Conservation (phyloP, 2,888 invertebrate species). For the Leucoma salicis region DNA sequence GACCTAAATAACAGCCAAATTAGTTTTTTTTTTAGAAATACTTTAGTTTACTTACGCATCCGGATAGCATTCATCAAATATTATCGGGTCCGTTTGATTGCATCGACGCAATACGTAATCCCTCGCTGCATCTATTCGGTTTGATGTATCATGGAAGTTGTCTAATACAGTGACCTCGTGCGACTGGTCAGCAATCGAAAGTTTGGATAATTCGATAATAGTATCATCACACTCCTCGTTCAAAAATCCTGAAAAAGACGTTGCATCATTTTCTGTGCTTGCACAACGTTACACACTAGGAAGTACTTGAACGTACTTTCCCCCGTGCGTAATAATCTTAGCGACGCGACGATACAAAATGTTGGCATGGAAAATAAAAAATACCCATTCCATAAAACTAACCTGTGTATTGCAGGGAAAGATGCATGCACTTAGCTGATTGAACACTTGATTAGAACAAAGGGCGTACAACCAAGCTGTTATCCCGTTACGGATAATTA, state of each 20-base stretch:
- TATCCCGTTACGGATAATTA: constrained; percentile 79
- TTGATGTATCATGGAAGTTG: constrained; percentile 64
- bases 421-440: constrained; percentile 82
- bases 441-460: constrained; percentile 77
- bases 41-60: constrained; percentile 75
- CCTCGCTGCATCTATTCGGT: constrained; percentile 61
- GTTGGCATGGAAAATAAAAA: constrained; percentile 28
- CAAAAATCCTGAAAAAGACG: constrained; percentile 70
- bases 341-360: constrained; percentile 49
- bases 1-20: constrained; percentile 44
- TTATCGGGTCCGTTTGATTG: constrained; percentile 82
- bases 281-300: constrained; percentile 61
- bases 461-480: constrained; percentile 75
- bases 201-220: constrained; percentile 77
- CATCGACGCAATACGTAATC: constrained; percentile 85
- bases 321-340: constrained; percentile 58
- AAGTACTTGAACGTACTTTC: constrained; percentile 72
- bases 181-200: constrained; percentile 73
- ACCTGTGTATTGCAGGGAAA: constrained; percentile 81
- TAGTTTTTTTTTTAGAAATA: constrained; percentile 6
- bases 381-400: constrained; percentile 34
- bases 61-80: constrained; percentile 86
- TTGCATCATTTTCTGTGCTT: constrained; percentile 35
- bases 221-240: constrained; percentile 82
- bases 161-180: constrained; percentile 72